Evolutionary conservation across 53 echinoderm and acorn worm genomes (phyloP).

Genomic region (Holothuria leucospilota): DNA sequence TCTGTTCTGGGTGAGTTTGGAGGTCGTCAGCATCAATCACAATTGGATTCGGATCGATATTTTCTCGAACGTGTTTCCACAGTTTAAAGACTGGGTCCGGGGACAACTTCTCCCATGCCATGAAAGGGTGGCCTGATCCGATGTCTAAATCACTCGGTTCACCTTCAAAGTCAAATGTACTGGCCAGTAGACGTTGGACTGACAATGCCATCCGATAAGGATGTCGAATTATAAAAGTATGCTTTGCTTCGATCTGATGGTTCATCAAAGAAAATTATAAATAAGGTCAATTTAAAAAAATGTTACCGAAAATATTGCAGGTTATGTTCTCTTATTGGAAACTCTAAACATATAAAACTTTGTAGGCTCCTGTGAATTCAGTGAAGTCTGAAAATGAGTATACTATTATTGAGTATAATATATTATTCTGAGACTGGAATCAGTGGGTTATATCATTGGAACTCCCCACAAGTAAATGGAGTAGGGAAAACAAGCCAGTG

Average conservation of each 20-base stretch:
- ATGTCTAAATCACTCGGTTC: background rate
- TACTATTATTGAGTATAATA: no score
- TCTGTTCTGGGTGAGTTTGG: background rate
- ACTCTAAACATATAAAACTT: no score
- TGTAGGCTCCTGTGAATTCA: no score
- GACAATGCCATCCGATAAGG: background rate
- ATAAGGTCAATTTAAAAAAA: no score
- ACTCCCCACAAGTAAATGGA: no score
- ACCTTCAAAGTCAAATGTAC: background rate
- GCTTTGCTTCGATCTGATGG: constrained; percentile 11
- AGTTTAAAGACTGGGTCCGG: background rate
- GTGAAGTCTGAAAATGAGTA: no score
- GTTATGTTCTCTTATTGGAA: no score
- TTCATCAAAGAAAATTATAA: no score
- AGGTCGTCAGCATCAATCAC: constrained; percentile 1
- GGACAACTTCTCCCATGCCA: background rate
- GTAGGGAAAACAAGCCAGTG: no score
- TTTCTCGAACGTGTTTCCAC: background rate
- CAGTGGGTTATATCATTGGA: no score
- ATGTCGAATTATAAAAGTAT: background rate
- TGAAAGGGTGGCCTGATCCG: background rate
- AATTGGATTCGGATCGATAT: background rate
- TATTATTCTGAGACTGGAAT: no score
- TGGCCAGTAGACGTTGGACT: background rate
- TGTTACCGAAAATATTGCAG: no score